A percentile compares a stretch with the other conserved stretches of the same genome.
These are phyloP conservation scores for Carpatolechia fugitivella DNA, from an alignment of 2,888 invertebrate species.

Conservation along the genomic window DNA sequence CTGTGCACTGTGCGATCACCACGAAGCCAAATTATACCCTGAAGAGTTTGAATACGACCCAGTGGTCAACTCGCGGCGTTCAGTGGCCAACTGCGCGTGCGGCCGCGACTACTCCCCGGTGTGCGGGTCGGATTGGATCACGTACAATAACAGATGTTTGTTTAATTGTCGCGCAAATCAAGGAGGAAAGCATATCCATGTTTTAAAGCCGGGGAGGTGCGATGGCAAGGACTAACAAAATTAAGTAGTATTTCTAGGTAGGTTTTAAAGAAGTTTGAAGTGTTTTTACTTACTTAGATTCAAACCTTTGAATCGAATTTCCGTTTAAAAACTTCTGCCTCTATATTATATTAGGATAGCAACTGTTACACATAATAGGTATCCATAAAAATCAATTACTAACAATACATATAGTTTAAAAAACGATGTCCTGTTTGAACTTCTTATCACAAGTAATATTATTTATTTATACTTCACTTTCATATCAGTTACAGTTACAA, in stretches of 20 bases:
- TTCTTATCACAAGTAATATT: too few relatives aligned
- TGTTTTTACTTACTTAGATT: too few relatives aligned
- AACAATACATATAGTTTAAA: too few relatives aligned
- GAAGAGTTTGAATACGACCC: background rate
- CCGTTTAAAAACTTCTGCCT: too few relatives aligned
- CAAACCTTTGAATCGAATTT: too few relatives aligned
- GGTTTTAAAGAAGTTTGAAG: too few relatives aligned
- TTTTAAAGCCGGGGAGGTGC: background rate
- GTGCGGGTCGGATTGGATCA: conserved; percentile 56
- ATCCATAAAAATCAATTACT: too few relatives aligned
- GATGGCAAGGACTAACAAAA: background rate
- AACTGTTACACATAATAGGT: too few relatives aligned
- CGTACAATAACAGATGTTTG: conserved; percentile 62
- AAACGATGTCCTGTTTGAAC: too few relatives aligned
- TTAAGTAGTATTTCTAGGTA: background rate
- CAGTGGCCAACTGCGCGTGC: conserved; percentile 51
- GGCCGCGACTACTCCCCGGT: conserved; percentile 57
- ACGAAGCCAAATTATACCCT: background rate
- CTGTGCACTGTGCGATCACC: conserved; percentile 18
- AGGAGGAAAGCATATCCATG: background rate
- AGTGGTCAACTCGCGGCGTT: background rate
- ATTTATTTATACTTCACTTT: too few relatives aligned
- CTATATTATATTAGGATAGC: too few relatives aligned
- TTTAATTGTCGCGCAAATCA: conserved; percentile 47
- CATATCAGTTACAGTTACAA: too few relatives aligned